Evolutionary conservation across 2,113 vertebrate species (phyloP).

Genomic region (Cochlearius cochlearius): DNA sequence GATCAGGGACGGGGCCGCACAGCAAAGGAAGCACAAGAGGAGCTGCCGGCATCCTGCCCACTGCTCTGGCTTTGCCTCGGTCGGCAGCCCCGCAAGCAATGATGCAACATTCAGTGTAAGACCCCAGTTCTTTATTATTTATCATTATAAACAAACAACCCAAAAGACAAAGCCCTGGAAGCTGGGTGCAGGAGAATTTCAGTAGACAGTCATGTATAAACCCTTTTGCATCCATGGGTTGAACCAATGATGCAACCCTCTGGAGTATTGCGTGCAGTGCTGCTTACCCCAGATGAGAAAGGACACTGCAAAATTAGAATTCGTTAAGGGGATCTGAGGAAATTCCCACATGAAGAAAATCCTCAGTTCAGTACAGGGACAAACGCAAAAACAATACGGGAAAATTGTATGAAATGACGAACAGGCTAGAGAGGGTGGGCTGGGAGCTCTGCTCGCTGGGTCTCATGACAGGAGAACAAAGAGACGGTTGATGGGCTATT

Average conservation of each 20-base stretch:
- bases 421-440: neutral
- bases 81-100: neutral
- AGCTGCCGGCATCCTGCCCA: neutral
- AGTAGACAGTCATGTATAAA: neutral
- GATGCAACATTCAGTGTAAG: rapidly evolving
- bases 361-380: neutral
- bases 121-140: neutral
- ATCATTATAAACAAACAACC: neutral
- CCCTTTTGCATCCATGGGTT: neutral
- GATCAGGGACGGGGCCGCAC: neutral
- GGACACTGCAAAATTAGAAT: neutral
- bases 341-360: neutral
- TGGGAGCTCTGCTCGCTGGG: neutral
- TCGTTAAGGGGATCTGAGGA: neutral
- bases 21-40: neutral
- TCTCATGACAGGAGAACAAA: neutral
- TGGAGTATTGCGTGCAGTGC: neutral
- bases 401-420: neutral
- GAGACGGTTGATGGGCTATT: neutral
- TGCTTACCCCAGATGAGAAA: neutral
- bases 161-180: neutral
- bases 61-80: neutral
- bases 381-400: neutral
- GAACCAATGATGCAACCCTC: neutral
- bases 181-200: neutral